Evolutionary conservation across 1,140 invertebrate genomes (phyloP).

Genomic region (Idris sp.): DNA sequence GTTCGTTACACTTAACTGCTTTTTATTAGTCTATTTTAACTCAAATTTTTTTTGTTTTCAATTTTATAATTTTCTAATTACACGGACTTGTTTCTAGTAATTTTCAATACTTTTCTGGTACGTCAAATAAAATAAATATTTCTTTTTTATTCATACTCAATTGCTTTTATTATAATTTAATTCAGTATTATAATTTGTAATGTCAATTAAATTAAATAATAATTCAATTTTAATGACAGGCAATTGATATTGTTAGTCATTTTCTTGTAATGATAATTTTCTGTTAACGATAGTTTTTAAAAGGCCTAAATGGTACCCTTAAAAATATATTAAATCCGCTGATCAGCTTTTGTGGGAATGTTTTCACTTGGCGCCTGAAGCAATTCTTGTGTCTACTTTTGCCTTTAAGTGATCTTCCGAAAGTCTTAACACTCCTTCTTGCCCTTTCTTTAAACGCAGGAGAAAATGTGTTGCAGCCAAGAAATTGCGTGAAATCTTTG

Average conservation of each 20-base stretch:
- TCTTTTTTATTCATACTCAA: too few species aligned
- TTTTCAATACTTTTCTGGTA: too few species aligned
- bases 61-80: neutral
- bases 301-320: slow-evolving; percentile 40
- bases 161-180: too few species aligned
- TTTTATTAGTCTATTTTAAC: slow-evolving; percentile 14
- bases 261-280: slow-evolving; percentile 27
- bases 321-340: slow-evolving; percentile 36
- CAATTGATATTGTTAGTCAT: slow-evolving; percentile 39
- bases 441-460: slow-evolving; percentile 35
- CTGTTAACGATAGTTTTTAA: slow-evolving; percentile 10
- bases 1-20: slow-evolving; percentile 4
- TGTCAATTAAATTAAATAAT: slow-evolving; percentile 36
- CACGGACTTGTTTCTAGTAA: too few species aligned
- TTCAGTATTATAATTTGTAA: too few species aligned
- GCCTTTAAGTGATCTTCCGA: slow-evolving; percentile 60
- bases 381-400: slow-evolving; percentile 60
- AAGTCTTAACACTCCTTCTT: slow-evolving; percentile 60
- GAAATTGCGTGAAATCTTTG: slow-evolving; percentile 53
- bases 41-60: neutral
- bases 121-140: too few species aligned
- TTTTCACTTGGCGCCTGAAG: slow-evolving; percentile 60
- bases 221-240: slow-evolving; percentile 27
- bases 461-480: slow-evolving; percentile 61
- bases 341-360: slow-evolving; percentile 58